Evolutionary conservation across 2,888 invertebrate genomes (phyloP), one percentile per base, ranked within the genome.

Genomic region (Galeruca laticollis): DNA sequence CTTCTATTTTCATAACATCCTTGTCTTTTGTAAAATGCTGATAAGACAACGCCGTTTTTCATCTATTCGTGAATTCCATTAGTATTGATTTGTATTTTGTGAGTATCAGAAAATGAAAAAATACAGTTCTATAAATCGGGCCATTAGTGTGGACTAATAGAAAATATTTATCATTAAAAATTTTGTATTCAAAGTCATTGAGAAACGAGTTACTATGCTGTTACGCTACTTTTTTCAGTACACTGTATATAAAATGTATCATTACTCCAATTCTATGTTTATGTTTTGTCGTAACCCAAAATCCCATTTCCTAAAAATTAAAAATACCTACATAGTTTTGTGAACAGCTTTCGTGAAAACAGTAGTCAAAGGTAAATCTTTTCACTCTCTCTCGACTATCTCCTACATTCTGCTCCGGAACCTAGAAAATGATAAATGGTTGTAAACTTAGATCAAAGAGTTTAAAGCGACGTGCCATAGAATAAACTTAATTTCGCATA

Each of bases 371-470:
- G 74, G 87, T 86, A 81, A 91, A 92, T 73, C 88, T 86, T 33
- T 90, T 87, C 21, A 88, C 87, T 49, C 91, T 87, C 80, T 90
- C 89, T 6, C 92, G 87, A 79, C 91, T 91, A 81, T 91, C 91
- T 5, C 91, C 91, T 0, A 91, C 90, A 80, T 91, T 90, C 81
- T 89, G 89, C 70, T 88, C 85, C 68, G 88, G 89, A 37, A 91
- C 90, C 89, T 91, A 35, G 78, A 77, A 59, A 60, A 65, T 65
- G 65, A 73, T 76, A 75, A 69, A 68, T 68, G 60, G 69, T 54
- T 71, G 74, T 73, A 76, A 75, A 75, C 51, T 68, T 73, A 70
- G 70, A 70, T 71, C 70, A 73, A 73, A 72, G 61, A 52, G 31
- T 66, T 57, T 43, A 60, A 64, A 63, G 62, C 60, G 49, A 51